These are phyloP conservation scores for Plemyria rubiginata DNA, from an alignment of 2,888 invertebrate genomes.

Conservation along the genomic window DNA sequence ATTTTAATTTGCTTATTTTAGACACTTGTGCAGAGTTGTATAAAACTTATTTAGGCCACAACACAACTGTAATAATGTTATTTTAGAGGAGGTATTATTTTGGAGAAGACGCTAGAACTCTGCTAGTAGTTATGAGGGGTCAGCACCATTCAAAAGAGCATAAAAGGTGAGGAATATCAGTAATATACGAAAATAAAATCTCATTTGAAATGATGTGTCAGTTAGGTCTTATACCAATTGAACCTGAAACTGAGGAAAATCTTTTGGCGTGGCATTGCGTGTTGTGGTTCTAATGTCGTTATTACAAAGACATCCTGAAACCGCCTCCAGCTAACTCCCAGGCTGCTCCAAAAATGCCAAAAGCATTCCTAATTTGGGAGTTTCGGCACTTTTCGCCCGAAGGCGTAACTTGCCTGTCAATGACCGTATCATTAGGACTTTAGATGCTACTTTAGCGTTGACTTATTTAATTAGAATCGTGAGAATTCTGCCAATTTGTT, in stretches of 20 bases:
- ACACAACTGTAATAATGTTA: no score
- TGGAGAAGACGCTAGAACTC: no score
- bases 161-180: no score
- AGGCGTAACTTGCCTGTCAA: conserved; percentile 39
- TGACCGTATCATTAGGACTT: conserved; percentile 32
- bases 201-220: neutral
- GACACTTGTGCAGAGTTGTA: no score
- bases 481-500: conserved; percentile 27
- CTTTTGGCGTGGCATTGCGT: conserved; percentile 11
- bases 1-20: no score
- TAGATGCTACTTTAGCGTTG: conserved; percentile 18
- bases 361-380: conserved; percentile 49
- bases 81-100: no score
- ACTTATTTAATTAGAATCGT: conserved; percentile 25
- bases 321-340: conserved; percentile 65
- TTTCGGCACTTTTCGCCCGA: conserved; percentile 30
- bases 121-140: no score
- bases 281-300: conserved; percentile 49
- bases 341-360: conserved; percentile 47
- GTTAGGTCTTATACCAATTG: neutral
- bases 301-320: conserved; percentile 52
- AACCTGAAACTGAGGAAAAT: neutral
- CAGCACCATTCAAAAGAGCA: no score
- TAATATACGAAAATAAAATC: no score
- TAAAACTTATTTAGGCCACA: no score